phyloP scores from a whole-genome alignment of 1,140 invertebrate genomes.

The Penaeus japonicus region DNA sequence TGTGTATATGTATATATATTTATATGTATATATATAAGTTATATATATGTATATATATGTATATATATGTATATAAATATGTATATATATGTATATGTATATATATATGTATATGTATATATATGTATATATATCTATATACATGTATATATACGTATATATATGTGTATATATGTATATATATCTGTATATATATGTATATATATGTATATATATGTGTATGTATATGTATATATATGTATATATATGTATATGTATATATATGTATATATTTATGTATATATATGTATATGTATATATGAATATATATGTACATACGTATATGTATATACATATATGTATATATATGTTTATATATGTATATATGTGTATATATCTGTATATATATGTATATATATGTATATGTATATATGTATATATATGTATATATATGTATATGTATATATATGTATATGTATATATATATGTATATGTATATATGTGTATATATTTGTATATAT shows the following conservation, averaged over 20 bases:
- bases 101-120: no score
- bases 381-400: not conserved
- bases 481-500: not conserved
- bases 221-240: no score
- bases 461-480: not conserved
- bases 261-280: no score
- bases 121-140: no score
- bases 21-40: constrained; percentile 11
- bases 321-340: not conserved
- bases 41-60: not conserved
- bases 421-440: not conserved
- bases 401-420: not conserved
- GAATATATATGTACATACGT: not conserved
- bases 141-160: no score
- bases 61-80: no score
- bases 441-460: not conserved
- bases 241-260: not conserved
- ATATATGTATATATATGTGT: no score
- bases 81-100: no score
- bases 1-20: not conserved
- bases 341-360: no score
- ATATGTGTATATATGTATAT: no score
- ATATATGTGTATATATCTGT: no score
- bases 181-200: no score
- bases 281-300: not conserved